Evolutionary conservation across 2,113 vertebrate species (phyloP), one percentile per base, ranked within the genome.

Genomic region (Trichomycterus rosablanca): DNA sequence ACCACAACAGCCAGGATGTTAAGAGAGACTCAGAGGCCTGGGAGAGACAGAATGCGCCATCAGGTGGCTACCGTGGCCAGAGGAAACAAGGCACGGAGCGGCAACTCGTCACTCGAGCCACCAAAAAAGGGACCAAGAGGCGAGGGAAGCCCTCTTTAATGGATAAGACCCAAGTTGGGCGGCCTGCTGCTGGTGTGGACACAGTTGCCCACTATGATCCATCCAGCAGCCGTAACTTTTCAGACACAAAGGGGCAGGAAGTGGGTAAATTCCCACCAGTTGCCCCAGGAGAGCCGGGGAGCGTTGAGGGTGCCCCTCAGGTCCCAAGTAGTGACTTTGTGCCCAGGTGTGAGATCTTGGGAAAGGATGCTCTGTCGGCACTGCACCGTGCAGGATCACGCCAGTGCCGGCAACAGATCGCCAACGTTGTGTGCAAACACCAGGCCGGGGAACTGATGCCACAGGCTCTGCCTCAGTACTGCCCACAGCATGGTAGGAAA

Each of bases 401-500:
- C 68, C 92, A 90, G 67, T 99, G 96, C 76, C 87, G 91, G 59
- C 93, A 95, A 82, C 95, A 98, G 86, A 93, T 98, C 0, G 92
- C 90, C 81, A 92, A 93, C 1, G 88, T 96, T 10, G 91, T 98
- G 66, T 98, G 95, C 77, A 87, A 92, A 78, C 96, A 98, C 80
- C 91, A 92, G 76, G 88, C 89, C 0, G 91, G 93, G 50, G 86
- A 76, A 72, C 92, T 98, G 60, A 97, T 98, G 92, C 95, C 95
- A 10, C 80, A 81, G 54, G 63, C 80, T 0, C 86, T 98, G 49
- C 93, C 93, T 56, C 91, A 93, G 72, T 89, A 89, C 78, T 98
- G 96, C 80, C 91, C 89, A 18, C 88, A 91, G 68, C 84, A 86
- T 0, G 93, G 96, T 98, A 75, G 77, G 71, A 49, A 5, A 51